A percentile compares a stretch with the other conserved stretches of the same genome.
Evolutionary conservation across 2,888 invertebrate genomes (phyloP).

Genomic region (Cantharis nigra): DNA sequence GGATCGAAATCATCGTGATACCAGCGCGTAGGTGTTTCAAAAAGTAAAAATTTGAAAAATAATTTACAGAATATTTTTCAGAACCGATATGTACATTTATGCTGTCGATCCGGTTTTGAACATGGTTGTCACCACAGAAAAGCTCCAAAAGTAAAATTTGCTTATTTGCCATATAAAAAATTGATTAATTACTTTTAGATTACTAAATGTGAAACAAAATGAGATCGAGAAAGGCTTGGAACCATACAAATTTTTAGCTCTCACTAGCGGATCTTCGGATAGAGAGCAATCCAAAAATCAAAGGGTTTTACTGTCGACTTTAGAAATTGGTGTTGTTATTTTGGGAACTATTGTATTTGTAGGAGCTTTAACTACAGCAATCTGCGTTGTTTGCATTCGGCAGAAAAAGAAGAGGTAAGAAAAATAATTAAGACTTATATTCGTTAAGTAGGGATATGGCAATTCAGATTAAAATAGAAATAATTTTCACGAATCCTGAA

Average conservation of each 20-base stretch:
- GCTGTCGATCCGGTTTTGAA: constrained; percentile 83
- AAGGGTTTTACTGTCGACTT: constrained; percentile 63
- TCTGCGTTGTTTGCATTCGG: constrained; percentile 73
- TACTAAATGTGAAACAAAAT: constrained; percentile 64
- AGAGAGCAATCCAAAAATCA: constrained; percentile 52
- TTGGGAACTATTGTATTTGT: constrained; percentile 81
- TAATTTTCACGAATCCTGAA: background rate
- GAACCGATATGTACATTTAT: constrained; percentile 85
- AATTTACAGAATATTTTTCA: constrained; percentile 54
- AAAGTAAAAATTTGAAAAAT: background rate
- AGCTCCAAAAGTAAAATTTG: constrained; percentile 72
- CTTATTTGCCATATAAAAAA: background rate
- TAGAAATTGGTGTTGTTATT: constrained; percentile 81
- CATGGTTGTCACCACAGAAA: constrained; percentile 79
- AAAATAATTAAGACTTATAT: constrained; percentile 1
- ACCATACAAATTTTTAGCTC: constrained; percentile 68
- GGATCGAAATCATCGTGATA: constrained; percentile 67
- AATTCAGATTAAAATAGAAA: background rate
- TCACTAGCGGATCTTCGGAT: constrained; percentile 56
- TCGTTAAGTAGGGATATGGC: background rate
- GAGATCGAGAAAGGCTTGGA: constrained; percentile 68
- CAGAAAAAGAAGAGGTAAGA: constrained; percentile 64
- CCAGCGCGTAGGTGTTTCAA: constrained; percentile 64
- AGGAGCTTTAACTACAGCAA: constrained; percentile 78
- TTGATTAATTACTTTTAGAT: constrained; percentile 54